phyloP scores from a whole-genome alignment of 2,113 vertebrate species.

The Ascaphus truei region DNA sequence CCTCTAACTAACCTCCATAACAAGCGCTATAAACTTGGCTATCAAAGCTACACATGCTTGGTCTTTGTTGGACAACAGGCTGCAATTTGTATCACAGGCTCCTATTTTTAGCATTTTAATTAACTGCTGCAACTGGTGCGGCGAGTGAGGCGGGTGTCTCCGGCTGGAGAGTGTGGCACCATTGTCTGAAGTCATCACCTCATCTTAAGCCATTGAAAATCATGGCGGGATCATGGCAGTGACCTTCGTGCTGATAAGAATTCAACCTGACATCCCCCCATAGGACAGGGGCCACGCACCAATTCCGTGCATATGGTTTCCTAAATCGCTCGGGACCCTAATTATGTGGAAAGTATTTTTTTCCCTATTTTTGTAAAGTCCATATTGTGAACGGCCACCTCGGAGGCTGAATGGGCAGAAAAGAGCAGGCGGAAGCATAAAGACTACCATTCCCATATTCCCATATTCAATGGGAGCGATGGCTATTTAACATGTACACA shows the following conservation, averaged over 20 bases:
- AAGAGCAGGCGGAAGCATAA: constrained; percentile 58
- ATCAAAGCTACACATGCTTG: constrained; percentile 66
- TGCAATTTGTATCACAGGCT: constrained; percentile 65
- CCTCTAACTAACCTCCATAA: constrained; percentile 60
- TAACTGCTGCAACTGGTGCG: constrained; percentile 66
- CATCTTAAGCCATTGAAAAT: constrained; percentile 77
- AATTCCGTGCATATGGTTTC: constrained; percentile 70
- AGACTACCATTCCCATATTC: constrained; percentile 75
- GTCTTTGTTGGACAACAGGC: constrained; percentile 70
- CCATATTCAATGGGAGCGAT: constrained; percentile 81
- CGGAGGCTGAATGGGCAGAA: constrained; percentile 64
- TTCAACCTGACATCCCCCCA: constrained; percentile 73
- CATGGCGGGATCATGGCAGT: constrained; percentile 73
- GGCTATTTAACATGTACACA: constrained; percentile 69
- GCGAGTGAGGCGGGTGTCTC: constrained; percentile 53
- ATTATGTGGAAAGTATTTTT: constrained; percentile 70
- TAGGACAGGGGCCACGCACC: constrained; percentile 61
- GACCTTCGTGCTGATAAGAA: constrained; percentile 71
- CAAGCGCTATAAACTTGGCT: constrained; percentile 64
- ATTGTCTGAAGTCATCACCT: constrained; percentile 81
- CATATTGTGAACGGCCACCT: constrained; percentile 79
- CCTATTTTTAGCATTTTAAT: constrained; percentile 78
- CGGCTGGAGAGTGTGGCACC: constrained; percentile 50
- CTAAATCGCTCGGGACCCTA: constrained; percentile 70
- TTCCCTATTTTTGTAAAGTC: no score